phyloP scores from a whole-genome alignment of 2,113 vertebrate genomes.

The Sardina pilchardus region DNA sequence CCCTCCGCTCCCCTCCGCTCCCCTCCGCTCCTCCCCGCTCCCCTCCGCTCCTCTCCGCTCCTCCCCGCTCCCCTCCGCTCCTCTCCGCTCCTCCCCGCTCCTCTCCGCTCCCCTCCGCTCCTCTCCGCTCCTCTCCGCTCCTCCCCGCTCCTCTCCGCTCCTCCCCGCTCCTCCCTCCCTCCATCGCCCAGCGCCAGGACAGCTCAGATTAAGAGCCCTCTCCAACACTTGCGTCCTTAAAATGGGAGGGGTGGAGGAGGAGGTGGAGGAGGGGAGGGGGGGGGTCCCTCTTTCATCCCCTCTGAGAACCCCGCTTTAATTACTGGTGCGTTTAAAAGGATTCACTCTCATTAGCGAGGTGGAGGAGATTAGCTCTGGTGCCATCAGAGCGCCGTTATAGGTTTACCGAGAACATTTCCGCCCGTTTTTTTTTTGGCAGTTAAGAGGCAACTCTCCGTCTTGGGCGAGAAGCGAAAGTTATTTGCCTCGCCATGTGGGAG shows the following conservation, averaged over 20 bases:
- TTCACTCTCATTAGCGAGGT: slow-evolving; percentile 31
- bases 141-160: not conserved
- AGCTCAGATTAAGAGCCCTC: slow-evolving; percentile 56
- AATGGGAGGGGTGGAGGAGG: too few relatives aligned
- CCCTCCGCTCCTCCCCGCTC: not conserved
- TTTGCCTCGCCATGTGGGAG: not conserved
- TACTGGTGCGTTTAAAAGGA: slow-evolving; percentile 2
- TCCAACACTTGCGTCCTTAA: slow-evolving; percentile 44
- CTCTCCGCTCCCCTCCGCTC: not conserved
- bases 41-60: not conserved
- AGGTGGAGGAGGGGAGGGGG: too few relatives aligned
- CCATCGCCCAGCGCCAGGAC: slow-evolving; percentile 37
- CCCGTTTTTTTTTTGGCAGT: not conserved
- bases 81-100: not conserved
- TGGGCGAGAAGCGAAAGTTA: not conserved
- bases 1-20: not conserved
- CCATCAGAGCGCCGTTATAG: not conserved
- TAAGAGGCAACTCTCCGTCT: not conserved
- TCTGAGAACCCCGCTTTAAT: not conserved
- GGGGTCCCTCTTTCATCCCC: not conserved
- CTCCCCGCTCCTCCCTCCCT: not conserved
- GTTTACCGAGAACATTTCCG: not conserved
- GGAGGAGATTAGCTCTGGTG: slow-evolving; percentile 21
- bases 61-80: not conserved
- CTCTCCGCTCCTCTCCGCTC: not conserved